Conservation (phyloP, 2,888 invertebrate genomes). For the Sericinus montela region DNA sequence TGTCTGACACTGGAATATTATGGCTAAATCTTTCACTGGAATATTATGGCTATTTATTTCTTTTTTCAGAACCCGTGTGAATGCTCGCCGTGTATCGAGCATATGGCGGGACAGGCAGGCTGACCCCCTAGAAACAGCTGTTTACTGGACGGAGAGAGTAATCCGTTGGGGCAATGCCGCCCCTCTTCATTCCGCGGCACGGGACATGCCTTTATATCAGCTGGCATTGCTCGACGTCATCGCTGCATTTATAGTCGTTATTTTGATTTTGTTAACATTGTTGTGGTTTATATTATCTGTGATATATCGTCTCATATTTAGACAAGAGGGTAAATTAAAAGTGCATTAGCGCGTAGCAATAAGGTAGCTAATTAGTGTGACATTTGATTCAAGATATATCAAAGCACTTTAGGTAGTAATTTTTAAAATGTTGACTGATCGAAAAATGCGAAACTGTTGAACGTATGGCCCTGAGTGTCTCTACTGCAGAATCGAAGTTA, state of each 20-base stretch:
- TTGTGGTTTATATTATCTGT: conserved; percentile 39
- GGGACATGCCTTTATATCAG: conserved; percentile 50
- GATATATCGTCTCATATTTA: conserved; percentile 39
- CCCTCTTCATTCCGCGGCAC: conserved; percentile 47
- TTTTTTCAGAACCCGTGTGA: conserved; percentile 57
- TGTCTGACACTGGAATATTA: no score
- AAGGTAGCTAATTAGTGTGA: not conserved
- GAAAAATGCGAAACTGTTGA: no score
- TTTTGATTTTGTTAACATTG: conserved; percentile 35
- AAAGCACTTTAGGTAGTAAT: no score
- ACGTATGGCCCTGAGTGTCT: no score
- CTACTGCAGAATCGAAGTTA: no score
- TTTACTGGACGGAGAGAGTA: conserved; percentile 80
- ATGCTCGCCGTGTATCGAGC: conserved; percentile 63
- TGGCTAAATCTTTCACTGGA: no score
- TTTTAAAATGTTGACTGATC: no score
- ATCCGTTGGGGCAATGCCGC: conserved; percentile 61
- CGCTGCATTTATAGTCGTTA: conserved; percentile 36
- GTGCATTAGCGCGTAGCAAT: conserved; percentile 37
- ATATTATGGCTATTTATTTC: no score
- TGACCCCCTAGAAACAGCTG: conserved; percentile 74
- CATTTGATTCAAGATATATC: no score
- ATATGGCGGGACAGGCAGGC: conserved; percentile 74
- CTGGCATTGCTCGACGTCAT: conserved; percentile 54
- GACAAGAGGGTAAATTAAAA: conserved; percentile 50